Percentiles rank a stretch among this genome's conserved stretches.
Evolutionary conservation across 2,113 vertebrate genomes (phyloP).

Genomic region (Gracilinanus agilis): DNA sequence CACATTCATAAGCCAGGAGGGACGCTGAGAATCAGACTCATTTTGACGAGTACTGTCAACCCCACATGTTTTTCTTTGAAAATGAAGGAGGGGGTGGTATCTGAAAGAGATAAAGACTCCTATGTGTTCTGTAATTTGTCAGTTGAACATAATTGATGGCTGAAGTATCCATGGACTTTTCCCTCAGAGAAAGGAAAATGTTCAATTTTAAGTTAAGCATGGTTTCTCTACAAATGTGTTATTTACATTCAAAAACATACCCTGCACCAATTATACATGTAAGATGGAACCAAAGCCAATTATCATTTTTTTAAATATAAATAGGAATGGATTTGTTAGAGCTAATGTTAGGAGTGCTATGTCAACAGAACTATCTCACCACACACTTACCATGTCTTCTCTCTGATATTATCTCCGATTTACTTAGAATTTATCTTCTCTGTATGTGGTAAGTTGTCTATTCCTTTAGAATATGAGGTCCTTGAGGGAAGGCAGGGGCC

Average conservation of each 20-base stretch:
- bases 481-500: neutral
- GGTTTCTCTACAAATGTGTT: neutral
- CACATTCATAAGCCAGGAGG: neutral
- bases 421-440: neutral
- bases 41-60: neutral
- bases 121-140: neutral
- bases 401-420: neutral
- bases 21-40: neutral
- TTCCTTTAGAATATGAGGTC: neutral
- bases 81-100: neutral
- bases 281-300: neutral
- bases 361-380: no score
- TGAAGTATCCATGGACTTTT: neutral
- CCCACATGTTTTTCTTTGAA: neutral
- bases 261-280: neutral
- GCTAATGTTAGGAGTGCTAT: neutral
- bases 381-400: no score
- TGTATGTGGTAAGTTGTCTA: neutral
- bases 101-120: neutral
- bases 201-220: neutral
- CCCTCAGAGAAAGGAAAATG: neutral
- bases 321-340: neutral
- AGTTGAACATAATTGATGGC: neutral
- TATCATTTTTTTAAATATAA: neutral
- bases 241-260: neutral